A percentile compares a stretch with the other conserved stretches of the same genome.
Conservation (phyloP, 92 coral and sea anemone genomes). For the Isaurus tuberculatus region DNA sequence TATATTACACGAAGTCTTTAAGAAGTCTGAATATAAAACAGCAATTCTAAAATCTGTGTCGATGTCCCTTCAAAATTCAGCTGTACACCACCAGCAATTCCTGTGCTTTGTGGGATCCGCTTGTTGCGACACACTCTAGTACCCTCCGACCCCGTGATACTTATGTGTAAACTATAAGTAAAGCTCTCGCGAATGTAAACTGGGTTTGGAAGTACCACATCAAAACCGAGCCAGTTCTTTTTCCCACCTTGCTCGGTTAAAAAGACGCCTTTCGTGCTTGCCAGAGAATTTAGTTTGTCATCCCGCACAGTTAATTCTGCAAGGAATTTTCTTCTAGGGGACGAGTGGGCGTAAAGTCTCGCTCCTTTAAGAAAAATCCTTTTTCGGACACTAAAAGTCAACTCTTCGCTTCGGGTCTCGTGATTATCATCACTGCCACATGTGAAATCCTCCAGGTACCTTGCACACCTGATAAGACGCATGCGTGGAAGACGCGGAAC, state of each 20-base stretch:
- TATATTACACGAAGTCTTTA: neutral
- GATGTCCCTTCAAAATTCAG: conserved; percentile 44
- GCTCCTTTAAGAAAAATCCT: conserved; percentile 33
- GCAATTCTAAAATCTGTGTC: conserved; percentile 38
- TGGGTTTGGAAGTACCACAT: conserved; percentile 54
- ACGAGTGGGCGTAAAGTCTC: conserved; percentile 35
- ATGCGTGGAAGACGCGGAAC: conserved; percentile 45
- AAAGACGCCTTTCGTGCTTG: conserved; percentile 20
- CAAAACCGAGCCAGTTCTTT: conserved; percentile 62
- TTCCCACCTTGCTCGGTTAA: conserved; percentile 40
- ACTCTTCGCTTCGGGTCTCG: conserved; percentile 2
- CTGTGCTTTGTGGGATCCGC: conserved; percentile 41
- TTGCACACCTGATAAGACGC: conserved; percentile 39
- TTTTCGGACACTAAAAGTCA: conserved; percentile 38
- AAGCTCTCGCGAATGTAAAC: conserved; percentile 16
- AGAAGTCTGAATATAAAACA: conserved; percentile 43
- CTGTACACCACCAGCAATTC: conserved; percentile 39
- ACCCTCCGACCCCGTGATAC: conserved; percentile 22
- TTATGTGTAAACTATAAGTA: conserved; percentile 4
- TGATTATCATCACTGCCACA: conserved; percentile 39
- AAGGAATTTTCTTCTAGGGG: neutral
- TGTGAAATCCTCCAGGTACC: conserved; percentile 40
- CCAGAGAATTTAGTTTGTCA: conserved; percentile 32
- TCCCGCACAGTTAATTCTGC: conserved; percentile 34
- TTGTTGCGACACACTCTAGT: conserved; percentile 34